These are phyloP conservation scores for Ondatra zibethicus DNA, from an alignment of 2,113 vertebrate species.

Conservation along the genomic window DNA sequence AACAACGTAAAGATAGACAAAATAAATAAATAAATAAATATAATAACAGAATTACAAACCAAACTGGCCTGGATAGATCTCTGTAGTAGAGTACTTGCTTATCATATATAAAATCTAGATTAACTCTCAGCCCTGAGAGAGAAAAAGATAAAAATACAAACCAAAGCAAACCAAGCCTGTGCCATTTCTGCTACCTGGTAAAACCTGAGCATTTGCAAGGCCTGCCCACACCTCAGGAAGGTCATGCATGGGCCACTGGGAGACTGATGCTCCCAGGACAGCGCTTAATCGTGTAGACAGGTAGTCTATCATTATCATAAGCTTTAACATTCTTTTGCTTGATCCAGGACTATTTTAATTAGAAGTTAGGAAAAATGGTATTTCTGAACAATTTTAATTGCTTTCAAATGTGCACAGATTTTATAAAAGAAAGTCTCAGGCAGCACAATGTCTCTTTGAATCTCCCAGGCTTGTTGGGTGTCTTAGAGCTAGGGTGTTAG, in stretches of 20 bases:
- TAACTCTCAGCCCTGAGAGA: background rate
- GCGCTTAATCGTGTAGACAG: background rate
- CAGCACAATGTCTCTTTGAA: background rate
- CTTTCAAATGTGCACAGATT: background rate
- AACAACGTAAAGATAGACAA: no score
- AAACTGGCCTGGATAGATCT: background rate
- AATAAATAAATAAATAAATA: no score
- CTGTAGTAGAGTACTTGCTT: background rate
- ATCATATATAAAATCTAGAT: background rate
- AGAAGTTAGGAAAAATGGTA: slow-evolving; percentile 20
- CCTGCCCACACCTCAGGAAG: background rate
- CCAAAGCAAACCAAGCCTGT: background rate
- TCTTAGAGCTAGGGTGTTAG: background rate
- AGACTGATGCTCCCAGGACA: background rate
- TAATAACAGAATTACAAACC: background rate
- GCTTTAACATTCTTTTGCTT: background rate
- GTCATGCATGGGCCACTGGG: no score
- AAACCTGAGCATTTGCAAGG: background rate
- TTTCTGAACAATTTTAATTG: slow-evolving; percentile 18
- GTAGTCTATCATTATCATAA: background rate
- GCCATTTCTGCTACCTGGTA: background rate
- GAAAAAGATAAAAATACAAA: background rate
- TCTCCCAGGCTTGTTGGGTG: background rate
- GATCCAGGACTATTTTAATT: background rate
- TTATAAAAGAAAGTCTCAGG: background rate